Base-by-base conservation (phyloP, 1,140 invertebrate genomes). In the Bombus confusus region DNA sequence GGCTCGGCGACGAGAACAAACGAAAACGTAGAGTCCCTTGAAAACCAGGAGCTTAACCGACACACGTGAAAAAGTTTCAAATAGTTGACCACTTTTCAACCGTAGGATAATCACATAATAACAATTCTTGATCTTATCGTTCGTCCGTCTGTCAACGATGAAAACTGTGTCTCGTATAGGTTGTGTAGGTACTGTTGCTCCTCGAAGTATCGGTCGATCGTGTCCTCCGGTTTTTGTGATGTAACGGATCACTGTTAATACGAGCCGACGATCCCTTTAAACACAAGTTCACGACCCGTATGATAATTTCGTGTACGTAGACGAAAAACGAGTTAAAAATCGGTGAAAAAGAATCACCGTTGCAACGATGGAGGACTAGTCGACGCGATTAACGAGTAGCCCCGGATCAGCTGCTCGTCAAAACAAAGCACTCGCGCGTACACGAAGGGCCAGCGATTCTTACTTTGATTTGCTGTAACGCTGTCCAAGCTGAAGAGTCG, bases 401-500 rank as follows among this genome's bases (percentile, higher is more conserved):
- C 76, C 57, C 69, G 88, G 88, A 94, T 94, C 93, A 95, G 93
- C 93, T 94, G 93, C 92, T 94, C 89, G 87, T 88, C 93, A 94
- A 94, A 95, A 94, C 93, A 94, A 94, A 94, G 93, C 91, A 92
- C 89, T 92, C 80, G 87, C 92, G 86, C 85, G 79, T 80, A 74
- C 77, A 57, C 84, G 57, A 68, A 73, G 41, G 83, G 68, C 80
- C 52, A 62, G n/a, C 69, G 41, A 62, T 85, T 57, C 66, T 74
- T 64, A 73, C 81, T 64, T 39, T 41, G 47, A 71, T 31, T 59
- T 39, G 22, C 47, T 39, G 37, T 66, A 39, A 34, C 76, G 64
- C 34, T 83, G 69, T 41, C 59, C 47, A 15, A 28, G 34, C 34
- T 10, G 13, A n/a, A 25, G 13, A 31, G 43, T 34, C 6, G 15